phyloP scores from a whole-genome alignment of 2,113 vertebrate genomes.

The Mormyrus lacerda region DNA sequence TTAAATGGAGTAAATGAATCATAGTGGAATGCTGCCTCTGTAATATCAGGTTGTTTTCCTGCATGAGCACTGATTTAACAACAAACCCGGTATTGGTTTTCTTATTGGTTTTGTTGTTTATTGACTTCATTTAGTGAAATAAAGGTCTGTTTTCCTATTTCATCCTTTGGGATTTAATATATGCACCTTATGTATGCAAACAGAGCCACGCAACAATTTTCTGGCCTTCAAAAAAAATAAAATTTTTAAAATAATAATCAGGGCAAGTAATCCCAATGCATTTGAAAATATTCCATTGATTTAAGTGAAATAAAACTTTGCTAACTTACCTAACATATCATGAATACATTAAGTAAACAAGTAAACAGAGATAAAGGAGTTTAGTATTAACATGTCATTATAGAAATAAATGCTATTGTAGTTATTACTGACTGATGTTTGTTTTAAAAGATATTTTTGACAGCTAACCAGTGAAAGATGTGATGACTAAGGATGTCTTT shows the following conservation, averaged over 20 bases:
- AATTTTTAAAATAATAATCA: not conserved
- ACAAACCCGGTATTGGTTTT: not conserved
- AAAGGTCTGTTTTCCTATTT: not conserved
- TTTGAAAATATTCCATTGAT: not conserved
- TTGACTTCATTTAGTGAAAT: not conserved
- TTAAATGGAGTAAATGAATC: not conserved
- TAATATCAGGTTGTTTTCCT: not conserved
- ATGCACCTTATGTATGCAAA: not conserved
- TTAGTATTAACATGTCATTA: not conserved
- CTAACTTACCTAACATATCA: not conserved
- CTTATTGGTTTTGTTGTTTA: not conserved
- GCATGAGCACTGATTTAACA: not conserved
- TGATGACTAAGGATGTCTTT: not conserved
- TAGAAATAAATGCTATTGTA: not conserved
- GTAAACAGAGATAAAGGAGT: not conserved
- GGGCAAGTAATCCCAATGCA: not conserved
- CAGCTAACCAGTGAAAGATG: not conserved
- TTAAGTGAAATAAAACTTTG: not conserved
- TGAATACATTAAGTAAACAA: not conserved
- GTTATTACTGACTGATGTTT: not conserved
- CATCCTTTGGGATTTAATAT: not conserved
- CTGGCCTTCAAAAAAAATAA: not conserved
- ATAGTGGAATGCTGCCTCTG: not conserved
- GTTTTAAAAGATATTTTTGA: not conserved
- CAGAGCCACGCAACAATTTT: not conserved